phyloP scores from a whole-genome alignment of 2,888 invertebrate genomes.

The Busseola fusca region DNA sequence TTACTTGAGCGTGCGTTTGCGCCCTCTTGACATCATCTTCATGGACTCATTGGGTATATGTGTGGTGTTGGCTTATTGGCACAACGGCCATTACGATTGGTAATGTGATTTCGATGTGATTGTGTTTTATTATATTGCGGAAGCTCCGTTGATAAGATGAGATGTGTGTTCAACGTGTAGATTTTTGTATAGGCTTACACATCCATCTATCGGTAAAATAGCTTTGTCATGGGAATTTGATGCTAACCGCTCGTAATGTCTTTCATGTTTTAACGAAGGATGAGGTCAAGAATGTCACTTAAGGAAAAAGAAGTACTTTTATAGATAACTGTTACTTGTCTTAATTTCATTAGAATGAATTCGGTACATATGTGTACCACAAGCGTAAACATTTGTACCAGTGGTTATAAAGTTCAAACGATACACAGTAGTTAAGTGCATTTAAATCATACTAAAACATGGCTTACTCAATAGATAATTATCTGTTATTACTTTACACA shows the following conservation, averaged over 20 bases:
- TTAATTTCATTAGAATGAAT: not conserved
- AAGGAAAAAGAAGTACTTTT: not conserved
- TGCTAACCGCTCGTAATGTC: not conserved
- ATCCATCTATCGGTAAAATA: not conserved
- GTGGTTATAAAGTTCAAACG: not conserved
- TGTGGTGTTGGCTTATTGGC: slow-evolving; percentile 40
- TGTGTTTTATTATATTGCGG: slow-evolving; percentile 29
- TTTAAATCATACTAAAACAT: slow-evolving; percentile 16
- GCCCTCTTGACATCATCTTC: slow-evolving; percentile 57
- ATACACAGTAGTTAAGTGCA: not conserved
- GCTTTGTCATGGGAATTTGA: slow-evolving; percentile 18
- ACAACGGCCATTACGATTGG: slow-evolving; percentile 45
- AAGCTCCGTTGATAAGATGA: slow-evolving; percentile 17
- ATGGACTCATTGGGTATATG: slow-evolving; percentile 3
- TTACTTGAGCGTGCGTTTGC: slow-evolving; percentile 62
- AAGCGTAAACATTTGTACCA: too few species aligned
- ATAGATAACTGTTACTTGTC: not conserved
- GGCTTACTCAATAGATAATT: slow-evolving; percentile 22
- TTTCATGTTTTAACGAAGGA: not conserved
- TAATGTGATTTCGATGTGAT: slow-evolving; percentile 53
- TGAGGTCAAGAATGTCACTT: not conserved
- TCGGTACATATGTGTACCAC: too few species aligned
- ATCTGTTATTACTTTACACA: slow-evolving; percentile 49
- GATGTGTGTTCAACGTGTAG: slow-evolving; percentile 12
- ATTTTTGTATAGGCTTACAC: slow-evolving; percentile 9